Conservation (phyloP, 2,113 vertebrate species). For the human region DNA sequence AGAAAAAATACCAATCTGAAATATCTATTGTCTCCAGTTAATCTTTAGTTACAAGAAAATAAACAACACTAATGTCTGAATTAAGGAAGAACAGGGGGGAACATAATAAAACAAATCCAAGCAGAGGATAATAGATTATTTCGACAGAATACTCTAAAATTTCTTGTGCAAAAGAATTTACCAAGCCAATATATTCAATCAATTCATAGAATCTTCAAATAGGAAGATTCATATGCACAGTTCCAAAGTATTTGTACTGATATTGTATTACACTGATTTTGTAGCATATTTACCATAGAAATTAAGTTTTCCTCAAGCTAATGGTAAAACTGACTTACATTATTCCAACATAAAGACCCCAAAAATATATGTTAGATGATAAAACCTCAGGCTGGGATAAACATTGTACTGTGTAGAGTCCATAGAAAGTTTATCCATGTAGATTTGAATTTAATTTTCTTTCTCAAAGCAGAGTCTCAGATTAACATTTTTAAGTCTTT, state of each 20-base stretch:
- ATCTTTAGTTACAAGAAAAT: background rate
- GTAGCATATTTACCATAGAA: background rate
- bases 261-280: background rate
- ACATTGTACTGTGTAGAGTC: rapidly evolving
- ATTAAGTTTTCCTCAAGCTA: background rate
- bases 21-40: background rate
- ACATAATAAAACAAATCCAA: background rate
- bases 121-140: background rate
- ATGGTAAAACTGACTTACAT: background rate
- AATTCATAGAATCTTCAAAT: background rate
- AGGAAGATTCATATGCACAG: background rate
- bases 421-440: background rate
- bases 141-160: background rate
- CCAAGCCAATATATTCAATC: background rate
- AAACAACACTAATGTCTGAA: background rate
- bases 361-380: rapidly evolving
- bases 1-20: background rate
- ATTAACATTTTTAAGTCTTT: background rate
- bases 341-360: background rate
- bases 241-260: background rate
- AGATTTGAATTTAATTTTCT: background rate
- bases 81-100: background rate
- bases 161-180: background rate
- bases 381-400: background rate
- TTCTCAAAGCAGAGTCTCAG: background rate